Evolutionary conservation across 2,888 invertebrate genomes (phyloP).

Genomic region (Copidosoma aretas): DNA sequence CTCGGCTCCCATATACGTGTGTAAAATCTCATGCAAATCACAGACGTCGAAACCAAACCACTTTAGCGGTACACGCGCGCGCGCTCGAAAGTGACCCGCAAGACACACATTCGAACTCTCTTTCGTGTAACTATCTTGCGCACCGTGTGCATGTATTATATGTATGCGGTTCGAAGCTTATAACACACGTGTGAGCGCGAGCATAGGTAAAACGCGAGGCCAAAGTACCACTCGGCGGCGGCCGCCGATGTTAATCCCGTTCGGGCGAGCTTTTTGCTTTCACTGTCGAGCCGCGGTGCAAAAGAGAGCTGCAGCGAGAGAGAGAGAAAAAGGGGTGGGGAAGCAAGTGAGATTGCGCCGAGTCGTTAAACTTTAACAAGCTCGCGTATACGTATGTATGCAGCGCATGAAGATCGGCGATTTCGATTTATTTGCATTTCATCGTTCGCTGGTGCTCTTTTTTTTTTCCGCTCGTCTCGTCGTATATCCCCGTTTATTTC

Average conservation of each 20-base stretch:
- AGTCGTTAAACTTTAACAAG: constrained; percentile 40
- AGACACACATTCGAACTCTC: not conserved
- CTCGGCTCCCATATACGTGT: constrained; percentile 4
- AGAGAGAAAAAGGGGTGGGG: constrained; percentile 10
- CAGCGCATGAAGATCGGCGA: constrained; percentile 26
- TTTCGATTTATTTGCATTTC: constrained; percentile 29
- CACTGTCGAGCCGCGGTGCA: constrained; percentile 21
- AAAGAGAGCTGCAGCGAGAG: constrained; percentile 6
- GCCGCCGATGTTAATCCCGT: constrained; percentile 26
- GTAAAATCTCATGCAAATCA: constrained; percentile 8
- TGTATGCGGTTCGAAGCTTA: not conserved
- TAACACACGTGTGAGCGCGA: not conserved
- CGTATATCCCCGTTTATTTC: not conserved
- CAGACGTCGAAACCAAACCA: too few species aligned
- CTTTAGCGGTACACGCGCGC: not conserved
- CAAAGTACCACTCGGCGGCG: constrained; percentile 24
- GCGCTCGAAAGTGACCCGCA: constrained; percentile 1
- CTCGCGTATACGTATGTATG: too few species aligned
- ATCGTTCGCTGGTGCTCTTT: constrained; percentile 8
- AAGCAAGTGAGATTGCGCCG: constrained; percentile 13
- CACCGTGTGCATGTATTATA: not conserved
- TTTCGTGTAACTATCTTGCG: not conserved
- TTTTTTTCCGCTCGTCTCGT: constrained; percentile 11
- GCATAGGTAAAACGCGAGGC: not conserved
- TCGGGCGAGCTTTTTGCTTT: constrained; percentile 38